Percentiles rank a stretch among this genome's conserved stretches.
Evolutionary conservation across 2,797 vertebrate genomes (phyloP).

Genomic region (Falco berigora): DNA sequence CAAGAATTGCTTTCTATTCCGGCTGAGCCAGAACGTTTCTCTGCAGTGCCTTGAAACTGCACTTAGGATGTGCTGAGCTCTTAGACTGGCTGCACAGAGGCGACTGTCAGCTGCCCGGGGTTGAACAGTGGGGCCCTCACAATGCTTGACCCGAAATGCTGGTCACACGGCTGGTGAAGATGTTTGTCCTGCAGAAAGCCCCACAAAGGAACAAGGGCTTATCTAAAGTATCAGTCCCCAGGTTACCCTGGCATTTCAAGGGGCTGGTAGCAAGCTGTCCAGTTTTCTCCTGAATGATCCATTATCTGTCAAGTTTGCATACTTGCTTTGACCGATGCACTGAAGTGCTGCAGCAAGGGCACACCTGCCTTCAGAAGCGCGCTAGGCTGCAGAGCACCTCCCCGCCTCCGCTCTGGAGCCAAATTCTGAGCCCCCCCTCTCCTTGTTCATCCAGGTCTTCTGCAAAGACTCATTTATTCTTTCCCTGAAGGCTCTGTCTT

Average conservation of each 20-base stretch:
- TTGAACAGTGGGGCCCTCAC: neutral
- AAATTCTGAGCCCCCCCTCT: neutral
- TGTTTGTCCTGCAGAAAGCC: constrained; percentile 30
- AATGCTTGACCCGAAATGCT: neutral
- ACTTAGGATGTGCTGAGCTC: constrained; percentile 33
- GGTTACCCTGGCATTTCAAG: neutral
- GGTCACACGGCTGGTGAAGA: neutral
- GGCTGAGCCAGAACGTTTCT: neutral
- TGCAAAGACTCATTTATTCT: constrained; percentile 42
- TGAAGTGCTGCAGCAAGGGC: neutral
- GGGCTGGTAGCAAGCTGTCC: constrained; percentile 4
- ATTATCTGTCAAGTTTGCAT: constrained; percentile 40
- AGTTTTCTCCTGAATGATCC: constrained; percentile 9
- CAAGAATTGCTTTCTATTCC: constrained; percentile 33
- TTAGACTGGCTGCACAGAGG: neutral
- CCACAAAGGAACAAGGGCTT: neutral
- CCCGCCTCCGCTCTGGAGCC: neutral
- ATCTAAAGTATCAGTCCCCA: constrained; percentile 5
- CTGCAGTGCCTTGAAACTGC: constrained; percentile 16
- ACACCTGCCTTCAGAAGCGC: neutral
- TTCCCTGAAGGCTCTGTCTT: constrained; percentile 41
- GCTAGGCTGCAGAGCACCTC: neutral
- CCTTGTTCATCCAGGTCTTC: neutral
- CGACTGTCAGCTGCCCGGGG: neutral
- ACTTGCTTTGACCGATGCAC: neutral